Evolutionary conservation across 2,113 vertebrate genomes (phyloP).

Genomic region (Catharus minimus): DNA sequence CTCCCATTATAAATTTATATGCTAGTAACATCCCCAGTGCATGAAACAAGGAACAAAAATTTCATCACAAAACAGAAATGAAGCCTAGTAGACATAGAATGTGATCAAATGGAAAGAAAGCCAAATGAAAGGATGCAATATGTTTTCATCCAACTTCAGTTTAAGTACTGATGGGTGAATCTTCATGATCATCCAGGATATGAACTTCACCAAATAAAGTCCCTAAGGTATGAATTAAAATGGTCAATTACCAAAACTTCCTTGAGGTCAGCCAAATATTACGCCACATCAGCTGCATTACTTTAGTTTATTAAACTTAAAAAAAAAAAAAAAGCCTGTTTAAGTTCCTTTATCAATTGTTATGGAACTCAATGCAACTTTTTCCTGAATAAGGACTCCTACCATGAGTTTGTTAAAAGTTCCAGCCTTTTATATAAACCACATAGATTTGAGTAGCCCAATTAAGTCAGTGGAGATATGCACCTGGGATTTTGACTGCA

Average conservation of each 20-base stretch:
- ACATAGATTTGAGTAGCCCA: neutral
- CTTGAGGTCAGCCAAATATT: neutral
- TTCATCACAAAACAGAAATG: neutral
- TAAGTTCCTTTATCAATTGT: neutral
- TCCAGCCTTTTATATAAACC: neutral
- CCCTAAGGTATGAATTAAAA: neutral
- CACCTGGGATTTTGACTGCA: neutral
- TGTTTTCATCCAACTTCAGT: neutral
- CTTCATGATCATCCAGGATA: neutral
- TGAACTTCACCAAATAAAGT: neutral
- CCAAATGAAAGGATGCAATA: neutral
- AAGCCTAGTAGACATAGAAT: neutral
- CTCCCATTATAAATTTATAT: neutral
- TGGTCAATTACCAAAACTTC: neutral
- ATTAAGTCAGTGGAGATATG: neutral
- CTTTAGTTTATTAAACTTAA: neutral
- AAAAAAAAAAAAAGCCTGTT: neutral
- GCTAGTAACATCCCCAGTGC: neutral
- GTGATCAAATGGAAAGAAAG: neutral
- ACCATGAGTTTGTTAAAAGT: neutral
- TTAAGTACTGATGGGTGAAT: neutral
- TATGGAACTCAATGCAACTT: neutral
- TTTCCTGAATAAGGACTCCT: neutral
- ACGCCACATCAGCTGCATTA: neutral
- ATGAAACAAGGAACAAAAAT: neutral